Conservation (phyloP, 1,140 invertebrate genomes). For the Sarcophaga bullata region DNA sequence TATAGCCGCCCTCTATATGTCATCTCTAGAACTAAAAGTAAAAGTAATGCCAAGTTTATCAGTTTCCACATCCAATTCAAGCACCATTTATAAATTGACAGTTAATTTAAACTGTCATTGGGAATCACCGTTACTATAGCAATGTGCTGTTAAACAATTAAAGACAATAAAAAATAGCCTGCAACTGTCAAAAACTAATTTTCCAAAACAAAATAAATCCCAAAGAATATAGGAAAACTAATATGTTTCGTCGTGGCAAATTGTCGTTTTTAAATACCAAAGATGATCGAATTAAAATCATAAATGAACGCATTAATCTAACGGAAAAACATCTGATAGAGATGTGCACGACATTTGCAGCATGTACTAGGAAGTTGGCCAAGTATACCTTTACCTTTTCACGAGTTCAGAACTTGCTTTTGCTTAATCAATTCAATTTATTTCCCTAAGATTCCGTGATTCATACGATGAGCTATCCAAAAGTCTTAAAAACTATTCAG, state of each 20-base stretch:
- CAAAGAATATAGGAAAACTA: constrained; percentile 18
- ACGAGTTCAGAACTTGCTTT: background rate
- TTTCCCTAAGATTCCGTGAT: constrained; percentile 71
- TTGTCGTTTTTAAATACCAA: constrained; percentile 58
- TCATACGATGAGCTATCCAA: constrained; percentile 77
- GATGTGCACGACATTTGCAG: constrained; percentile 73
- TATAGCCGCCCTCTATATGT: background rate
- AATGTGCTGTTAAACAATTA: background rate
- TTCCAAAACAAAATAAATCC: background rate
- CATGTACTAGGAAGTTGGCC: constrained; percentile 76
- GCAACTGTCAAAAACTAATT: background rate
- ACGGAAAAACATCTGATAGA: constrained; percentile 78
- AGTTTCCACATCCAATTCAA: too few relatives aligned
- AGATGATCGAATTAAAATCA: constrained; percentile 67
- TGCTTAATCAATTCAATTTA: background rate
- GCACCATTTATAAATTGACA: background rate
- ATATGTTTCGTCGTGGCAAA: constrained; percentile 62
- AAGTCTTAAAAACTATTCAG: constrained; percentile 72
- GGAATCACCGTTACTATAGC: constrained; percentile 15
- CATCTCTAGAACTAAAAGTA: background rate
- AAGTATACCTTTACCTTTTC: constrained; percentile 66
- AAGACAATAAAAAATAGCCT: background rate
- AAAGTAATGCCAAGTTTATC: background rate
- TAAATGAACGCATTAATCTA: constrained; percentile 75
- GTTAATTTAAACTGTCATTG: background rate